A percentile compares a stretch with the other conserved stretches of the same genome.
These are phyloP conservation scores for Psophia crepitans DNA, from an alignment of 2,113 vertebrate genomes.

Conservation along the genomic window DNA sequence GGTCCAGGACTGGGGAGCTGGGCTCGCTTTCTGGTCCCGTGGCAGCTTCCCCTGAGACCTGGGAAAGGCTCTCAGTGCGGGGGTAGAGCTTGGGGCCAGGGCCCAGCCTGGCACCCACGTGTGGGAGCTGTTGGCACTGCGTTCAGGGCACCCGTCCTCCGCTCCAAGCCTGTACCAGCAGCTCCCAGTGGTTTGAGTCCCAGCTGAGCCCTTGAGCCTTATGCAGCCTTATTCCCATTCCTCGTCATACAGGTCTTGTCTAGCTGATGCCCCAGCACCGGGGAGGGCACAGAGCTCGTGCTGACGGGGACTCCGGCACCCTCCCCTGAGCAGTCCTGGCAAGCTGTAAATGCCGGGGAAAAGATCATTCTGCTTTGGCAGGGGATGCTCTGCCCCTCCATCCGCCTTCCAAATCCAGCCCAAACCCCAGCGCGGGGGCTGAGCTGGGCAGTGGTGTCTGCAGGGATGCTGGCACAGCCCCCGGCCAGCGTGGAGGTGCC, in stretches of 20 bases:
- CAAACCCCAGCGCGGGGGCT: fast-evolving
- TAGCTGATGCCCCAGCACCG: fast-evolving
- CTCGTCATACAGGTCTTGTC: fast-evolving
- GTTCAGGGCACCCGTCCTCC: neutral
- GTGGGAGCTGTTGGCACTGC: neutral
- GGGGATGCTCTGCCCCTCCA: fast-evolving
- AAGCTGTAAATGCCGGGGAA: neutral
- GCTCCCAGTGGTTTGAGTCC: fast-evolving
- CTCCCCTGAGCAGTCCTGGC: neutral
- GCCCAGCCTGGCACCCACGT: neutral
- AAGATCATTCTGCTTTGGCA: fast-evolving
- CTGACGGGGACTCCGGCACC: neutral
- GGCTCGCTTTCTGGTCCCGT: neutral
- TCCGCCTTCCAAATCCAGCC: neutral
- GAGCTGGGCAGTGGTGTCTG: neutral
- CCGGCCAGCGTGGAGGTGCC: fast-evolving
- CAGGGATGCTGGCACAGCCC: neutral
- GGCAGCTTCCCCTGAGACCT: neutral
- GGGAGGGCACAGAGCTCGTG: neutral
- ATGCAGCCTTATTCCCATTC: neutral
- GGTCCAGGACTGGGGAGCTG: neutral
- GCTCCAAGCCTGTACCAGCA: neutral
- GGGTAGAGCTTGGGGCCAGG: neutral
- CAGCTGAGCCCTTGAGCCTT: neutral
- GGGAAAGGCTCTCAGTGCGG: neutral